These are phyloP conservation scores for Onthophagus sagittarius DNA, from an alignment of 2,888 invertebrate genomes.

Conservation along the genomic window DNA sequence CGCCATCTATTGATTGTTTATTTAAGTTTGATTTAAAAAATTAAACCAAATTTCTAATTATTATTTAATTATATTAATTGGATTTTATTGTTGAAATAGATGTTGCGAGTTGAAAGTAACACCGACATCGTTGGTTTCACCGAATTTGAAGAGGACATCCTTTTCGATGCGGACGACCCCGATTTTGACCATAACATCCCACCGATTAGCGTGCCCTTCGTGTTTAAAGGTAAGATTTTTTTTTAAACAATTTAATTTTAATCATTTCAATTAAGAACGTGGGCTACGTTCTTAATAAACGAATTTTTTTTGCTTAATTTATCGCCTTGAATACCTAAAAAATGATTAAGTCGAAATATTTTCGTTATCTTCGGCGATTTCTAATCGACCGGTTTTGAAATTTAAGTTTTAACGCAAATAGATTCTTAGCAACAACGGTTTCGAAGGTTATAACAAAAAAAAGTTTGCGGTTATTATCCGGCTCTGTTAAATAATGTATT, in stretches of 20 bases:
- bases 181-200: conserved; percentile 39
- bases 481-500: not conserved
- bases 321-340: too few relatives aligned
- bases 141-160: conserved; percentile 46
- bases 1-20: too few relatives aligned
- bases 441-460: not conserved
- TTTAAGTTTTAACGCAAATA: not conserved
- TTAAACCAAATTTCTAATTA: not conserved
- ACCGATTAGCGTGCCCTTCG: conserved; percentile 29
- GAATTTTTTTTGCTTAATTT: not conserved
- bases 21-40: too few relatives aligned
- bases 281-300: too few relatives aligned
- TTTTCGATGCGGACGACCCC: conserved; percentile 46
- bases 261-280: too few relatives aligned
- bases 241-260: too few relatives aligned
- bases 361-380: not conserved
- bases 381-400: not conserved
- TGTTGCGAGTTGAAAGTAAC: conserved; percentile 42
- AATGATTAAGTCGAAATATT: not conserved
- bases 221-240: conserved; percentile 33
- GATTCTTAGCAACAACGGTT: not conserved
- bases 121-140: conserved; percentile 41
- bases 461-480: not conserved
- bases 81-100: conserved; percentile 28
- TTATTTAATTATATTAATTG: not conserved